These are phyloP conservation scores for Melanostigma gelatinosum DNA, from an alignment of 2,113 vertebrate genomes.

Conservation along the genomic window DNA sequence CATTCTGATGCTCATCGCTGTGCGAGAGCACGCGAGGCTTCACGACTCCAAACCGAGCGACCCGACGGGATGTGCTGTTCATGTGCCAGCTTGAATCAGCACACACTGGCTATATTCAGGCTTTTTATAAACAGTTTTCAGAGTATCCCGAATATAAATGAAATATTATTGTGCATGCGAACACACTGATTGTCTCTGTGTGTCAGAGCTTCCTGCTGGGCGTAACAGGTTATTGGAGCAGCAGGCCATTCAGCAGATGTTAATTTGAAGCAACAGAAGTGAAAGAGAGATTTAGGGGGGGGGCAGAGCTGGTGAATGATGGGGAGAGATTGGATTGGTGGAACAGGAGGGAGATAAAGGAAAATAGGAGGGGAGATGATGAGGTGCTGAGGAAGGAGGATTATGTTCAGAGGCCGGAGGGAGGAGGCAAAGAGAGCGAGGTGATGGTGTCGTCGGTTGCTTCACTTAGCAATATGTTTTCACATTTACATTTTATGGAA, in stretches of 20 bases:
- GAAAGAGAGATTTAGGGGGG: constrained; percentile 30
- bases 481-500: background rate
- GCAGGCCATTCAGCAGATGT: constrained; percentile 67
- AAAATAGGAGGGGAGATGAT: constrained; percentile 58
- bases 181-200: constrained; percentile 47
- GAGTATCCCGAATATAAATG: constrained; percentile 53
- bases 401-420: constrained; percentile 23
- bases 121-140: constrained; percentile 49
- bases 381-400: constrained; percentile 54
- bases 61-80: constrained; percentile 24
- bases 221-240: constrained; percentile 59
- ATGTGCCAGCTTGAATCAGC: constrained; percentile 48
- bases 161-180: constrained; percentile 57
- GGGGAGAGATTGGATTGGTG: constrained; percentile 48
- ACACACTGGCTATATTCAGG: constrained; percentile 25
- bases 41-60: constrained; percentile 20
- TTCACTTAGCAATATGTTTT: constrained; percentile 8
- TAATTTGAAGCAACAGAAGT: constrained; percentile 62
- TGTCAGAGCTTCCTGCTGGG: constrained; percentile 45
- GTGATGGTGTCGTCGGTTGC: constrained; percentile 20
- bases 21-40: constrained; percentile 19
- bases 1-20: constrained; percentile 40
- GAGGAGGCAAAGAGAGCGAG: constrained; percentile 9
- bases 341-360: constrained; percentile 62
- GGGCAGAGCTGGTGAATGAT: constrained; percentile 45